Evolutionary conservation across 2,113 vertebrate species (phyloP), one percentile per base, ranked within the genome.

Genomic region (Leptosomus discolor): DNA sequence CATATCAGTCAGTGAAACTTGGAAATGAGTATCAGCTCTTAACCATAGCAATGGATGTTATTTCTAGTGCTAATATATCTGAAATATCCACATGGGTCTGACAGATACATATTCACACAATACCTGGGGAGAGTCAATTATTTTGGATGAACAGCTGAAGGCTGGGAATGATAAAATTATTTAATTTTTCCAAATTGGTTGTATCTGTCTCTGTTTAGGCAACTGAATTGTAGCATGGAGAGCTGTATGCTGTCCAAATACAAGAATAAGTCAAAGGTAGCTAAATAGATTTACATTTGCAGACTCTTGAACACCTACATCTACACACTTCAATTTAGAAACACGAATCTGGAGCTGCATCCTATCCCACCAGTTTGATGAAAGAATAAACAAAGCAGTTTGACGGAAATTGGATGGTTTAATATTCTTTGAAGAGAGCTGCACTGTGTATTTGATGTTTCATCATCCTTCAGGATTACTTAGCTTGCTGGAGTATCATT

Each of bases 61-160:
- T 58, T 93, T 69, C 27, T 79, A 23, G 2, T 27, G 10, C 48
- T 53, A 51, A 79, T 10, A 20, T 69, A 32, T n/a, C 24, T 41
- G 30, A 74, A 74, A 43, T 30, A 64, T 29, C 45, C 32, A 39
- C 4, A 3, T 32, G 39, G 24, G 13, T 53, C 24, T 84, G 50
- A 29, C 12, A 74, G 23, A 50, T 15, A 45, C 2, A 43, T 67
- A 88, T 46, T 63, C 37, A n/a, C 41, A 34, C 4, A 74, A 77
- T 4, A 41, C 4, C 1, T 2, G 7, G 5, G 13, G 18, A 5
- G 3, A 41, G 5, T 18, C 30, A 37, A 14, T 1, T 4, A 8
- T 85, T 76, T 51, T 24, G 4, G 48, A 43, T 81, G 16, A 71
- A 58, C 14, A 46, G 7, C 15, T 63, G 58, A 85, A 73, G 23